Percentiles rank a stretch among this genome's conserved stretches.
Evolutionary conservation across 2,113 vertebrate species (phyloP).

Genomic region (Muscicapa adusta): DNA sequence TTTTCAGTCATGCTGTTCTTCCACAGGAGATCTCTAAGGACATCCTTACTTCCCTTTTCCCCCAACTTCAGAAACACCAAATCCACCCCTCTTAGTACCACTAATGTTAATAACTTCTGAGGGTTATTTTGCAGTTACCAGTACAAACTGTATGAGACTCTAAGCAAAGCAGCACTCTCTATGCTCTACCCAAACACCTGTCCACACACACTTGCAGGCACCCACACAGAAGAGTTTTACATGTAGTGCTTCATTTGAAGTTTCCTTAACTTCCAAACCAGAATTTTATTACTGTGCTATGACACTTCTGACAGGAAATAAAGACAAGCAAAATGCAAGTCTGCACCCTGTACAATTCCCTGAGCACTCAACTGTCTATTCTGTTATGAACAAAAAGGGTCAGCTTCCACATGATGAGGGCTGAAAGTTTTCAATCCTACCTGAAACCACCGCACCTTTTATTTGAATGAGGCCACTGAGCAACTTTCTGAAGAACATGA

Average conservation of each 20-base stretch:
- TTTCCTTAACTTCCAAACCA: not conserved
- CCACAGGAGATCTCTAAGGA: not conserved
- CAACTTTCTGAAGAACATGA: not conserved
- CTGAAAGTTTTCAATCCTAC: not conserved
- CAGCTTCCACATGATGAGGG: not conserved
- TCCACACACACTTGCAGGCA: not conserved
- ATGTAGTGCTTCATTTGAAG: not conserved
- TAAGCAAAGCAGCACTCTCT: not conserved
- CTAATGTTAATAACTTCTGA: not conserved
- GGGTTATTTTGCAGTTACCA: not conserved
- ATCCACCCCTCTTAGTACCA: not conserved
- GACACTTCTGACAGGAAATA: not conserved
- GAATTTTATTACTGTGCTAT: not conserved
- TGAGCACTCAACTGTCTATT: accelerated
- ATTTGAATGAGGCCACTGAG: not conserved
- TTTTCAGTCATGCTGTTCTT: not conserved
- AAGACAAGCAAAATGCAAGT: not conserved
- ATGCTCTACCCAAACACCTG: not conserved
- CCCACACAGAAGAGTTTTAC: not conserved
- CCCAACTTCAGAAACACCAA: not conserved
- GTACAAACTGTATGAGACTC: accelerated
- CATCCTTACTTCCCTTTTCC: not conserved
- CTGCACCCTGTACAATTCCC: not conserved
- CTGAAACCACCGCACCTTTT: not conserved
- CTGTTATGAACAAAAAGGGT: not conserved